Base-by-base conservation (phyloP, 2,113 vertebrate species). In the Psammodynastes pulverulentus region DNA sequence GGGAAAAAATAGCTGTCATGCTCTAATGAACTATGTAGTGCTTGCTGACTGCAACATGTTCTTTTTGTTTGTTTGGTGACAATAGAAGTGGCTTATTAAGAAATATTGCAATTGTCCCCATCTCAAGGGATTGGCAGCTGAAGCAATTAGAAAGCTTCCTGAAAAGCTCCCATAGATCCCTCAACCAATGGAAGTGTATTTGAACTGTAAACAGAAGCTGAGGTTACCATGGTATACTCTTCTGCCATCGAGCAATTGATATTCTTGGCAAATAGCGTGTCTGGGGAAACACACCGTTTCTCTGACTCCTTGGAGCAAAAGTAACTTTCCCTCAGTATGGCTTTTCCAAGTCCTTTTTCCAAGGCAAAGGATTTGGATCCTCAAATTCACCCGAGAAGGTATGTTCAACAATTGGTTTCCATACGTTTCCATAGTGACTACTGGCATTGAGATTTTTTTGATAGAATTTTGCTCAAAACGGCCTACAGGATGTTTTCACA, bases 151-250 rank as follows among this genome's bases (percentile, higher is more conserved):
- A 91, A 95, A 49, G 62, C 92, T 62, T 94, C 95, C 91, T 94
- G 21, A 10, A 90, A 84, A 9, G 21, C 58, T 91, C 54, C 19
- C 9, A 19, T n/a, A 51, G 54, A n/a, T 91, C 29, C 84, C 58
- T 91, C 0, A 0, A 8, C 72, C 84, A 93, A 88, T 91, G 94
- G 92, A 91, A 1, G 0, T 94, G 92, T 95, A 94, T 90, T 94
- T 95, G 90, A 95, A 93, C 91, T 5, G 34, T 94, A 96, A 96
- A 95, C 93, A 94, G 91, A 95, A 95, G 94, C 92, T 17, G 72
- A 89, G 92, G 95, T 96, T 97, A 95, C 96, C 86, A 97, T 96
- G 97, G 93, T 51, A 54, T 92, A 53, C 90, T 29, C 21, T 87
- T 92, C 88, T 96, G 86, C 93, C 95, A 93, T 43, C 93, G 92